Evolutionary conservation across 2,797 vertebrate species (phyloP).

Genomic region (Holocentrus rufus): DNA sequence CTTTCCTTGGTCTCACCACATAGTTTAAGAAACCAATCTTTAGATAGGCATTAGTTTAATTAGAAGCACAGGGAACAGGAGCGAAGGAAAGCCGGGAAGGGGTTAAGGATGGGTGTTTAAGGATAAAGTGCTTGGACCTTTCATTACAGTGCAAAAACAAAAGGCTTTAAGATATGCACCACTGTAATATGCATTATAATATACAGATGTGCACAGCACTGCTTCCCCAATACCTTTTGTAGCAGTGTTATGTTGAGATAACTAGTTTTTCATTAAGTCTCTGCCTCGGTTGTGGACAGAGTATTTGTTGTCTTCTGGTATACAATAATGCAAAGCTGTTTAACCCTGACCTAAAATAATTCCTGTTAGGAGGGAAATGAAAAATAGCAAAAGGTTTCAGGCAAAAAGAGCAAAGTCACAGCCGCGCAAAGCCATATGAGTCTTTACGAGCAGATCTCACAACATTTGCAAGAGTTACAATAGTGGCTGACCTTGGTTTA

Average conservation of each 20-base stretch:
- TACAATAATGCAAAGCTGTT: no score
- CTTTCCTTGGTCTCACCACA: background rate
- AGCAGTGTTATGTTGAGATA: background rate
- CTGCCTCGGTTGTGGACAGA: no score
- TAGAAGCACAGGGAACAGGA: constrained; percentile 25
- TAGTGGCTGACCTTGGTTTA: no score
- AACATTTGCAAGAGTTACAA: no score
- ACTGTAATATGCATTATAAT: background rate
- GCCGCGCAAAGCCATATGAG: no score
- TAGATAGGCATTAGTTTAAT: constrained; percentile 28
- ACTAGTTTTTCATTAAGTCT: no score
- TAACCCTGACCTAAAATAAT: no score
- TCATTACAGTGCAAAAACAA: constrained; percentile 38
- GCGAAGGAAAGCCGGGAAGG: constrained; percentile 17
- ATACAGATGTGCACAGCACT: constrained; percentile 6
- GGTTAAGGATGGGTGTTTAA: constrained; percentile 11
- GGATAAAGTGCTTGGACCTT: constrained; percentile 42
- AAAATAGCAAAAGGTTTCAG: no score
- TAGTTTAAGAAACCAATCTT: constrained; percentile 31
- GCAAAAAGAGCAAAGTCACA: no score
- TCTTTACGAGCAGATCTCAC: no score
- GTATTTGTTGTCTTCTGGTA: no score
- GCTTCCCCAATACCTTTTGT: background rate
- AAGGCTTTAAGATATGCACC: constrained; percentile 28
- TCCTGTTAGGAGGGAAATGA: no score